A percentile compares a stretch with the other conserved stretches of the same genome.
phyloP scores from a whole-genome alignment of 2,888 invertebrate genomes.

The Polydesmus complanatus region DNA sequence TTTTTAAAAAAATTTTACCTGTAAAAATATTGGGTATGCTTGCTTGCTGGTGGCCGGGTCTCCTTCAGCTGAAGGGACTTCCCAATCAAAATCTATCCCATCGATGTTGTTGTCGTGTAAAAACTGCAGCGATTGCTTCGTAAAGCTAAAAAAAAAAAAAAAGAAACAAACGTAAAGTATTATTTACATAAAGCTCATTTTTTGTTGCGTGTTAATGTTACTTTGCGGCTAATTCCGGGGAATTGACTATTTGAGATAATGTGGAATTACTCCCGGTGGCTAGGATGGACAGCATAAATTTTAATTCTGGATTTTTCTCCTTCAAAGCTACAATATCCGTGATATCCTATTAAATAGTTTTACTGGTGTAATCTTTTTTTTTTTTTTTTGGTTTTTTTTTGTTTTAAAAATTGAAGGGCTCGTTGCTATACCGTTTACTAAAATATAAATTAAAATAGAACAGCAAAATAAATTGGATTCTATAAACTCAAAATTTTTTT shows the following conservation, averaged over 20 bases:
- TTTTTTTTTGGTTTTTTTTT: too few relatives aligned
- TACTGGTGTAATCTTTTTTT: too few relatives aligned
- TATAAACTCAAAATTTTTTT: too few relatives aligned
- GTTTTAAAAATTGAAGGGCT: too few relatives aligned
- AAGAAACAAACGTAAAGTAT: too few relatives aligned
- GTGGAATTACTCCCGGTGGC: slow-evolving; percentile 42
- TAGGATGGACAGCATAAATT: slow-evolving; percentile 63
- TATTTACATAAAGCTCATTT: not conserved
- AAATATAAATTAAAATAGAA: too few relatives aligned
- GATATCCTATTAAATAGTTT: too few relatives aligned
- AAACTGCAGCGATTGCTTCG: slow-evolving; percentile 38
- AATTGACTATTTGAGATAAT: slow-evolving; percentile 55
- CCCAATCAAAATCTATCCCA: slow-evolving; percentile 50
- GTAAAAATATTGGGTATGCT: slow-evolving; percentile 20
- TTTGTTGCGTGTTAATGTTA: slow-evolving; percentile 21
- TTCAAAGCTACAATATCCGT: not conserved
- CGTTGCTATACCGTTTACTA: too few relatives aligned
- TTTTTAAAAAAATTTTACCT: slow-evolving; percentile 16
- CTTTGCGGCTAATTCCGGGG: slow-evolving; percentile 53
- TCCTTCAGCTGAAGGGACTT: slow-evolving; percentile 55
- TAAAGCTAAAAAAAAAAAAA: slow-evolving; percentile 36
- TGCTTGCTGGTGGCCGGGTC: slow-evolving; percentile 37
- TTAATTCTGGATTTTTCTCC: slow-evolving; percentile 34
- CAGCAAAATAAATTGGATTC: too few relatives aligned
- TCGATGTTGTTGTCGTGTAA: slow-evolving; percentile 45